These are phyloP conservation scores for Yponomeuta sedellus DNA, from an alignment of 2,888 invertebrate species.

Conservation along the genomic window DNA sequence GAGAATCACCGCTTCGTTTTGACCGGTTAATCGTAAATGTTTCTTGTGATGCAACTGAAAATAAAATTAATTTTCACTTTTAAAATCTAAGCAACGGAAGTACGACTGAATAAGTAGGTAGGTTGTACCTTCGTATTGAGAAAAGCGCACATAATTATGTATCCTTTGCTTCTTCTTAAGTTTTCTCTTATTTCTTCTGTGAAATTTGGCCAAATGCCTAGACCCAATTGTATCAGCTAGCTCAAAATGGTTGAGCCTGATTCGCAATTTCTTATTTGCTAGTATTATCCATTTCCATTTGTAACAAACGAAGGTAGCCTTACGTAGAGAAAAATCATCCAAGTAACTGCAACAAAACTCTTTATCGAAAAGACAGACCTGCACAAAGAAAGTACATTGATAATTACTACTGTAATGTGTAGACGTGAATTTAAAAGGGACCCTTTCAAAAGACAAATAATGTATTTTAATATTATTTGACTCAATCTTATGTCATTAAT, in stretches of 20 bases:
- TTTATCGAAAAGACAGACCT: no score
- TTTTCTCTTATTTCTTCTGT: slow-evolving; percentile 39
- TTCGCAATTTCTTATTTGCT: slow-evolving; percentile 39
- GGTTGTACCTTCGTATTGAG: slow-evolving; percentile 35
- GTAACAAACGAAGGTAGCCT: slow-evolving; percentile 36
- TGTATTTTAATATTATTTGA: no score
- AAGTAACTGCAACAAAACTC: slow-evolving; percentile 40
- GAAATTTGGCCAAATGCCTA: slow-evolving; percentile 40
- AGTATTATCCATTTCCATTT: slow-evolving; percentile 52
- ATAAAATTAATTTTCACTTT: slow-evolving; percentile 9
- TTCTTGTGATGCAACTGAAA: slow-evolving; percentile 41
- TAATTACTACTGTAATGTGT: no score
- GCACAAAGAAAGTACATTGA: no score
- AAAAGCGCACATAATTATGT: slow-evolving; percentile 41
- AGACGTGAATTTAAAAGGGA: no score
- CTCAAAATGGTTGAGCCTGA: slow-evolving; percentile 49
- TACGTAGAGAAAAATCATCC: slow-evolving; percentile 43
- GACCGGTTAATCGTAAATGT: slow-evolving; percentile 26
- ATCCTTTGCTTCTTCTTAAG: slow-evolving; percentile 27
- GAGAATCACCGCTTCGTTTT: slow-evolving; percentile 44
- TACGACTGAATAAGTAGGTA: not conserved
- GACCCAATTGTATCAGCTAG: slow-evolving; percentile 48
- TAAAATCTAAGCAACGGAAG: not conserved
- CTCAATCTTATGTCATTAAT: no score
- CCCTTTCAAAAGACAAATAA: no score